Evolutionary conservation across 2,888 invertebrate species (phyloP).

Genomic region (Thumatha senex): DNA sequence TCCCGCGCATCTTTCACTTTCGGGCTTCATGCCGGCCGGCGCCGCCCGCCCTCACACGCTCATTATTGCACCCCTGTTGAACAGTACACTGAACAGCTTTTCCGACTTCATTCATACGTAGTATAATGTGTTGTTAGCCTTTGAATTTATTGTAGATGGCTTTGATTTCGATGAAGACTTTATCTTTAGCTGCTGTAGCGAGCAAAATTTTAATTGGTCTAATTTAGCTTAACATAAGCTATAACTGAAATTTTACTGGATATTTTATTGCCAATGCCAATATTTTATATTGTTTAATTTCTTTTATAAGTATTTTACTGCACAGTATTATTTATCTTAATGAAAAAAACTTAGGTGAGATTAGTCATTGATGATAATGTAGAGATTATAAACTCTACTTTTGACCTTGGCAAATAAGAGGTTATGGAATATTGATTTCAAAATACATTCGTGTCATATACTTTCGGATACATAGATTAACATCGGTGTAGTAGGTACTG

Average conservation of each 20-base stretch:
- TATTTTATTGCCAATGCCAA: neutral
- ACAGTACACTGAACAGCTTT: conserved; percentile 29
- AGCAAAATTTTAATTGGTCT: neutral
- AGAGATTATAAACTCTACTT: neutral
- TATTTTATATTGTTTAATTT: no score
- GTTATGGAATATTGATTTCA: neutral
- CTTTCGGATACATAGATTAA: neutral
- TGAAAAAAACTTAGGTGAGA: neutral
- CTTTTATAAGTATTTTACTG: no score
- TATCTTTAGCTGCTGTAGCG: neutral
- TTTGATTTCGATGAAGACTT: neutral
- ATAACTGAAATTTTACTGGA: neutral
- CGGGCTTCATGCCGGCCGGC: conserved; percentile 40
- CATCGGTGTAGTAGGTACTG: neutral
- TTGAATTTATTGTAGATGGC: neutral
- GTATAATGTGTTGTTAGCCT: neutral
- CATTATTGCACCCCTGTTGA: conserved; percentile 43
- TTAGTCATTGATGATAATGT: neutral
- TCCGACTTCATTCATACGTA: conserved; percentile 26
- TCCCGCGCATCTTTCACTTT: conserved; percentile 74
- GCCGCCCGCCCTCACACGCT: conserved; percentile 52
- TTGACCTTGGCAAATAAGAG: neutral
- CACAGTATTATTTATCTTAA: no score
- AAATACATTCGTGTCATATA: neutral
- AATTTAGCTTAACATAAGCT: neutral